Evolutionary conservation across 2,113 vertebrate species (phyloP).

Genomic region (Columba livia): DNA sequence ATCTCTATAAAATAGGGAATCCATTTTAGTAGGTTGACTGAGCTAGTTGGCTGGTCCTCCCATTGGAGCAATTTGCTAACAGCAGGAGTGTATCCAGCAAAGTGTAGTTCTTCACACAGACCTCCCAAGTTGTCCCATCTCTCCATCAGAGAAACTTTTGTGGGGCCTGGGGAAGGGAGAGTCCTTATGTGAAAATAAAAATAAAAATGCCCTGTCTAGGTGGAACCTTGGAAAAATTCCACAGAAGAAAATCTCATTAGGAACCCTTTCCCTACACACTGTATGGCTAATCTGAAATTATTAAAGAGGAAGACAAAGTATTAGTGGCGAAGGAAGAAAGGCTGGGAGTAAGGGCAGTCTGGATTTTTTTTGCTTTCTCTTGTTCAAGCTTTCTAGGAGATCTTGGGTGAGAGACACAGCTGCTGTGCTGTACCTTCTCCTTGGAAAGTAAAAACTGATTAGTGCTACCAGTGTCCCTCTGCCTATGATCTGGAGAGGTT

Average conservation of each 20-base stretch:
- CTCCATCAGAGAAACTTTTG: slow-evolving; percentile 55
- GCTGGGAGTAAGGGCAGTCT: background rate
- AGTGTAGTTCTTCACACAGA: slow-evolving; percentile 54
- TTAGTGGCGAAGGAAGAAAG: background rate
- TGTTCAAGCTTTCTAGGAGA: background rate
- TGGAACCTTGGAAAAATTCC: slow-evolving; percentile 64
- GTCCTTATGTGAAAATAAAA: slow-evolving; percentile 57
- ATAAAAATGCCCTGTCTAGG: slow-evolving; percentile 58
- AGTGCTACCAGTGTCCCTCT: background rate
- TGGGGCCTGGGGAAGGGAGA: slow-evolving; percentile 56
- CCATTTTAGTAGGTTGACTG: slow-evolving; percentile 47
- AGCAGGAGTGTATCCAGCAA: slow-evolving; percentile 64
- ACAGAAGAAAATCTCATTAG: slow-evolving; percentile 38
- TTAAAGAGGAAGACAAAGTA: background rate
- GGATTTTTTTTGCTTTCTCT: background rate
- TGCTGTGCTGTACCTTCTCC: background rate
- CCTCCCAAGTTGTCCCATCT: slow-evolving; percentile 69
- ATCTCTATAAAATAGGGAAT: slow-evolving; percentile 36
- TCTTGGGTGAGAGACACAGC: background rate
- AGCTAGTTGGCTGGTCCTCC: slow-evolving; percentile 53
- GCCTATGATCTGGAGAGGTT: background rate
- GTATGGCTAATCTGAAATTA: slow-evolving; percentile 7
- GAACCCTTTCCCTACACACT: background rate
- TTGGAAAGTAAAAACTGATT: background rate
- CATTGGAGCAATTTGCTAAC: slow-evolving; percentile 64